A percentile compares a stretch with the other conserved stretches of the same genome.
Conservation (phyloP, 1,140 invertebrate species). For the Artemia franciscana region DNA sequence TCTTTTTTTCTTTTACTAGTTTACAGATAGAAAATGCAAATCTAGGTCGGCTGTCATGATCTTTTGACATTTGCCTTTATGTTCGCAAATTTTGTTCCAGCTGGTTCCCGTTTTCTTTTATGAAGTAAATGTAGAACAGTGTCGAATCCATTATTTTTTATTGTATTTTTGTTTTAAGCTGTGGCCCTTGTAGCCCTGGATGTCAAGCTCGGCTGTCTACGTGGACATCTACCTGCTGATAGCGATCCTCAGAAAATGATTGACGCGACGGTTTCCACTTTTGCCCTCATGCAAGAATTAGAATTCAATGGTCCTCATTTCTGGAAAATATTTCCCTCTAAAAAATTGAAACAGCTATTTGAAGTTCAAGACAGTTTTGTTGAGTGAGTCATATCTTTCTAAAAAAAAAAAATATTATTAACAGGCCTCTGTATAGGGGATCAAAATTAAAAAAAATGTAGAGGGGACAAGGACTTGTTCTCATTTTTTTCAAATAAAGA, state of each 20-base stretch:
- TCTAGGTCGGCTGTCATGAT: not conserved
- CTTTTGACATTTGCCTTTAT: not conserved
- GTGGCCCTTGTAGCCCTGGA: slow-evolving; percentile 6
- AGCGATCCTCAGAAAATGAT: slow-evolving; percentile 7
- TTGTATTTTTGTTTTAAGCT: slow-evolving; percentile 1
- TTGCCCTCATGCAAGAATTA: slow-evolving; percentile 3
- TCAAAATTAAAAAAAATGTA: too few relatives aligned
- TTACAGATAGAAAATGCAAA: not conserved
- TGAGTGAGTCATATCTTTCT: slow-evolving; percentile 9
- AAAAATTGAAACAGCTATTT: not conserved
- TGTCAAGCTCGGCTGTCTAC: slow-evolving; percentile 5
- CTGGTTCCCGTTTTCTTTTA: not conserved
- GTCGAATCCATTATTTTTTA: not conserved
- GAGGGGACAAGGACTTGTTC: too few relatives aligned
- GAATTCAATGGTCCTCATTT: slow-evolving; percentile 5
- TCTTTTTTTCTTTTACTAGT: too few relatives aligned
- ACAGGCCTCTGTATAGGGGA: too few relatives aligned
- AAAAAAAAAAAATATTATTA: too few relatives aligned
- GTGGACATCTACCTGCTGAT: slow-evolving; percentile 2
- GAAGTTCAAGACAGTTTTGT: slow-evolving; percentile 7
- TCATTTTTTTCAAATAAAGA: too few relatives aligned
- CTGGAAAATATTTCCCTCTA: slow-evolving; percentile 1
- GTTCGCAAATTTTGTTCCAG: slow-evolving; percentile 6
- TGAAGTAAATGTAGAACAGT: not conserved
- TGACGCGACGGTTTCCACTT: slow-evolving; percentile 3